Base-by-base conservation (phyloP, 53 echinoderm and acorn worm genomes). In the Hippasteria phrygiana region DNA sequence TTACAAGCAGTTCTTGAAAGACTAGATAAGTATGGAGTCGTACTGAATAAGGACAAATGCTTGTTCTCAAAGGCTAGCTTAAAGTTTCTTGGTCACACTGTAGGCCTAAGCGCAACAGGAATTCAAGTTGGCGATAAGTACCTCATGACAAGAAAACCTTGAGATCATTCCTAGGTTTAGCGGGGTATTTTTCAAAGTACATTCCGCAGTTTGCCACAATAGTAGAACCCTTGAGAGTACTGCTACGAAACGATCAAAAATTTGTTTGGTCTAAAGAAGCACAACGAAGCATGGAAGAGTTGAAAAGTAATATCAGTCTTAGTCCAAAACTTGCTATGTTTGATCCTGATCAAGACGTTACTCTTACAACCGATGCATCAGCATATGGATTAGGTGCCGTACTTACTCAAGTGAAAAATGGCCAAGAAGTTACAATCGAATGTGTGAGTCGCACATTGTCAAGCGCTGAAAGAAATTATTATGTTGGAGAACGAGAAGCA, bases 301-400 rank as follows among this genome's bases (percentile, higher is more conserved):
- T 90, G 10, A 86, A 90, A 42, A 31, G 36, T 16, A 1, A 26
- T 24, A 81, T 71, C n/a, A 73, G 38, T 1, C 34, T 50, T 6
- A 73, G 71, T 32, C 53, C 80, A 24, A 69, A 18, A 18, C 67
- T 90, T 1, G 20, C 51, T 6, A 38, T 90, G 42, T 82, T 47
- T 39, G 90, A 90, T 54, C 82, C 82, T 5, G 70, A 90, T 39
- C 13, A 62, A 63, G 33, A 59, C n/a, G n/a, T 28, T 7, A 51
- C 38, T 29, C 18, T 85, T 3, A 90, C 90, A 24, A 90, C 90
- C 13, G 90, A 90, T 34, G 86, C 75, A 87, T 80, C 48, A 35
- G 74, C 54, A n/a, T 90, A 90, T 48, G 90, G 90, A 1, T 74
- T 75, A 27, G 90, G 90, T 32, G 90, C 85, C 1, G 75, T 90